Percentiles rank a stretch among this genome's conserved stretches.
phyloP scores from a whole-genome alignment of 2,888 invertebrate species.

The Andrena bicolor region DNA sequence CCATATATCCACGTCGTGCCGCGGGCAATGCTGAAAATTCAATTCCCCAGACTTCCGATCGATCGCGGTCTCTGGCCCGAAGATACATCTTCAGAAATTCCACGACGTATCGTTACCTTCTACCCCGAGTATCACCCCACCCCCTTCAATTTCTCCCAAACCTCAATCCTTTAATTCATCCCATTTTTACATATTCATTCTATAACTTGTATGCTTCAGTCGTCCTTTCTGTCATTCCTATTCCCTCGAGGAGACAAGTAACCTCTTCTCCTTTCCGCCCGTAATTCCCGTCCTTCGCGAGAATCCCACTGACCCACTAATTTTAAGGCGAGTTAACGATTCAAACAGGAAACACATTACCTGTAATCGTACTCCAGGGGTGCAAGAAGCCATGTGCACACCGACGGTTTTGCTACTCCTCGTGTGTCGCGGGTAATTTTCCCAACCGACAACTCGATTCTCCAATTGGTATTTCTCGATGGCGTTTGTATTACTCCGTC shows the following conservation, averaged over 20 bases:
- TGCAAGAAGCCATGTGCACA: slow-evolving; percentile 8
- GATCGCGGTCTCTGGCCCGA: slow-evolving; percentile 28
- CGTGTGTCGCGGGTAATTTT: slow-evolving; percentile 39
- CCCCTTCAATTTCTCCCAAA: not conserved
- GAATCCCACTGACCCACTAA: not conserved
- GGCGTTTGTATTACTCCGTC: slow-evolving; percentile 12
- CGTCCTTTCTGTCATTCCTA: not conserved
- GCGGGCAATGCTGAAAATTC: slow-evolving; percentile 52
- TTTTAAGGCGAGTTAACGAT: slow-evolving; percentile 13
- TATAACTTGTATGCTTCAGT: not conserved
- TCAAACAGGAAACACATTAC: slow-evolving; percentile 24
- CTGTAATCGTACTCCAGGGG: slow-evolving; percentile 29
- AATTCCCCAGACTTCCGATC: slow-evolving; percentile 51
- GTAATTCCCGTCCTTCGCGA: not conserved
- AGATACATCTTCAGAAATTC: slow-evolving; percentile 33
- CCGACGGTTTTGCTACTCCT: slow-evolving; percentile 28
- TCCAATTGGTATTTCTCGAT: slow-evolving; percentile 42
- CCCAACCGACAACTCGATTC: slow-evolving; percentile 27
- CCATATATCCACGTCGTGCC: slow-evolving; percentile 11
- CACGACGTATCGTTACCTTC: slow-evolving; percentile 17
- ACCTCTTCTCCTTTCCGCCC: not conserved
- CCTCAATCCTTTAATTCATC: not conserved
- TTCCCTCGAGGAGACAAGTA: not conserved
- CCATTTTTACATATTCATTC: not conserved
- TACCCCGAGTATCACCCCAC: slow-evolving; percentile 9